phyloP scores from a whole-genome alignment of 2,888 invertebrate genomes.

The Lissonota sp. region DNA sequence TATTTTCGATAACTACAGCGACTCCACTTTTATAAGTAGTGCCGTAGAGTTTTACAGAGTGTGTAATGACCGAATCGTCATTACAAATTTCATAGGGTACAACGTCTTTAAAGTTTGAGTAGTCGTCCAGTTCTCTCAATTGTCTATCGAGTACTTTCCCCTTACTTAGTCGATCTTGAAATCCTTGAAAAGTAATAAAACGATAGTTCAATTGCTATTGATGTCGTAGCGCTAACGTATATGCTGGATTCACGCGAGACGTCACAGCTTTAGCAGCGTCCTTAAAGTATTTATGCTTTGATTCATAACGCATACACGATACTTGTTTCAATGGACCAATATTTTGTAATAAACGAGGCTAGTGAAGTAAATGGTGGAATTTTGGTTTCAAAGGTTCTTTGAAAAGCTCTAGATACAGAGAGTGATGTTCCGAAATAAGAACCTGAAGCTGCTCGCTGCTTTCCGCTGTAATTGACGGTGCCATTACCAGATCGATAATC shows the following conservation, averaged over 20 bases:
- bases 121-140: not conserved
- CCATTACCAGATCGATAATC: conserved; percentile 41
- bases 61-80: not conserved
- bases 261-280: conserved; percentile 12
- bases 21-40: conserved; percentile 13
- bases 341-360: conserved; percentile 10
- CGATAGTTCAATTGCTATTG: conserved; percentile 35
- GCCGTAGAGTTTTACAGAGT: conserved; percentile 4
- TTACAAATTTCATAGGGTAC: not conserved
- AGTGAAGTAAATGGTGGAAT: conserved; percentile 23
- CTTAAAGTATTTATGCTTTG: conserved; percentile 32
- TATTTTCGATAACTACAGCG: not conserved
- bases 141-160: conserved; percentile 1
- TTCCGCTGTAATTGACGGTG: not conserved
- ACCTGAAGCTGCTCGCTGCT: conserved; percentile 19
- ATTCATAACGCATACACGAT: conserved; percentile 30
- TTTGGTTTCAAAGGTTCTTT: conserved; percentile 20
- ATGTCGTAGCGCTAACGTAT: conserved; percentile 36
- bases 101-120: not conserved
- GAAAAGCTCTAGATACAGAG: conserved; percentile 37
- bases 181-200: conserved; percentile 18
- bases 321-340: conserved; percentile 25
- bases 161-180: not conserved
- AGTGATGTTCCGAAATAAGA: conserved; percentile 41
- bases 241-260: conserved; percentile 34